Base-by-base conservation (phyloP, 2,113 vertebrate genomes). In the Amblyopsis rosae region DNA sequence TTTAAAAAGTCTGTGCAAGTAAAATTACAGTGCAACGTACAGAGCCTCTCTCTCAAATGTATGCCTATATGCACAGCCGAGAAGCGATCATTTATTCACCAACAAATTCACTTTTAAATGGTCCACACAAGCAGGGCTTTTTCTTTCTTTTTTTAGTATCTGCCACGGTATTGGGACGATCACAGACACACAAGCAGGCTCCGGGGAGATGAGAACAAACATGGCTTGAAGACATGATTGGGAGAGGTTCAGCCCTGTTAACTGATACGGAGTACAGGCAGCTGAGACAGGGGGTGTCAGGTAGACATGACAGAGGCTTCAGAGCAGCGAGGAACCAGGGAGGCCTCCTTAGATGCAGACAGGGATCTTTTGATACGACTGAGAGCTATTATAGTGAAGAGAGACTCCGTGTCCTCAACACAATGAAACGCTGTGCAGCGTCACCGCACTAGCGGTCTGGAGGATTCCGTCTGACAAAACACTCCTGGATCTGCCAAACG, bases 401-500 rank as follows among this genome's bases (percentile, higher is more conserved):
- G 59, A 82, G 77, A 72, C 67, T 72, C 72, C 77, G 81, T 78
- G 56, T 51, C 53, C n/a, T 55, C 69, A 82, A 79, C 65, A 13
- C 8, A 74, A 56, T 16, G 62, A 45, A 67, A 65, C 69, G 71
- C 59, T 41, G 35, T 41, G 35, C 35, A 41, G 35, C 35, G 35
- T 5, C 7, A 41, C 35, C 59, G 46, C 48, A 3, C 71, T 66
- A 26, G 68, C 63, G 35, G 50, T 73, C 70, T 54, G 47, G 45
- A 82, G 74, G 67, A 78, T 76, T 76, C 73, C 15, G 45, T 7
- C 69, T 70, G 79, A 77, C 72, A 79, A 62, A 79, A 82, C 73
- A 59, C 71, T 65, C 79, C 69, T 58, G 67, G 69, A 86, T 79
- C 51, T 67, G 69, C 60, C 79, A 88, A 76, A 79, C 87, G 86